These are phyloP conservation scores for Octodon degus DNA, from an alignment of 2,113 vertebrate genomes.

Conservation along the genomic window DNA sequence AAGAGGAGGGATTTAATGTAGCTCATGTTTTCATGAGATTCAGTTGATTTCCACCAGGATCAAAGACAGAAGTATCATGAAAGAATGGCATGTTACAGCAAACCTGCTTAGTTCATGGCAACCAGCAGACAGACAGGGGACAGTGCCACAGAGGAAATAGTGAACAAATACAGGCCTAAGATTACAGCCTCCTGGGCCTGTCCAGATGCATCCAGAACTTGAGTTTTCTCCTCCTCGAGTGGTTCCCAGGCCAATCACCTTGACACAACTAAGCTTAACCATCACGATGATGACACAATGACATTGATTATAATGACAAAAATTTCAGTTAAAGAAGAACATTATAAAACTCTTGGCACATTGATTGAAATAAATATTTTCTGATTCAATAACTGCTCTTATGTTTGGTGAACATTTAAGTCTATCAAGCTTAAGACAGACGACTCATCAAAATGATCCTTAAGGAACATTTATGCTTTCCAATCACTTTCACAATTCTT, in stretches of 20 bases:
- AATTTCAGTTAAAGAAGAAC: neutral
- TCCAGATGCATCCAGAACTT: neutral
- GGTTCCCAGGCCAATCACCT: neutral
- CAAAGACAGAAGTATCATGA: neutral
- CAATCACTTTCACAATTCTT: neutral
- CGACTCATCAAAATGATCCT: neutral
- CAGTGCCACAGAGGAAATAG: neutral
- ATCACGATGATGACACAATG: neutral
- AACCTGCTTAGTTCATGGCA: neutral
- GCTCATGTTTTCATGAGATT: neutral
- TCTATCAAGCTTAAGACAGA: neutral
- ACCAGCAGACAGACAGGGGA: neutral
- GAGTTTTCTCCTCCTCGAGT: neutral
- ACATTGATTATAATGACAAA: too few species aligned
- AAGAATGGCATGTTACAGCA: neutral
- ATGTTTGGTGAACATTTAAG: neutral
- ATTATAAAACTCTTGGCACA: neutral
- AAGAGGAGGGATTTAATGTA: neutral
- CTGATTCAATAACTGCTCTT: neutral
- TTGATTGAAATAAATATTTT: conserved; percentile 42
- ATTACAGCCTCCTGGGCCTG: neutral
- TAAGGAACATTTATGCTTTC: neutral
- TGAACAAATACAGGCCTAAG: neutral
- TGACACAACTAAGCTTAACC: neutral
- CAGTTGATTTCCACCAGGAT: neutral